Conservation (phyloP, 2,888 invertebrate genomes). For the Coelopa pilipes region DNA sequence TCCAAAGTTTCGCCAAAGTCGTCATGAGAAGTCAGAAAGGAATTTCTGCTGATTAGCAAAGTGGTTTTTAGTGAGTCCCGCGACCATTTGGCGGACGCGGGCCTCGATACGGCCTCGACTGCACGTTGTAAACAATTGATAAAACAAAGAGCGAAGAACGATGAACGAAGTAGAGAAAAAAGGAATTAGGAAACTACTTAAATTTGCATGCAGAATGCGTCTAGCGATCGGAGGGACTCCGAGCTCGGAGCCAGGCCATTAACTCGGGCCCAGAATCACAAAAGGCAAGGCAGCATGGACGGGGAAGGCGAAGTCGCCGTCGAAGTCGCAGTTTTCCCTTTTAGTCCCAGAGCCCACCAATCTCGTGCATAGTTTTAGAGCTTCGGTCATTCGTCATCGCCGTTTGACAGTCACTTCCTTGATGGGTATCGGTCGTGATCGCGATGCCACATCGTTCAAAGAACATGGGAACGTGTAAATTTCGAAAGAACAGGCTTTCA, state of each 20-base stretch:
- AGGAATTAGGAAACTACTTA: neutral
- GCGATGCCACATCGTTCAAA: too few relatives aligned
- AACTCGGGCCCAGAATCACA: slow-evolving; percentile 4
- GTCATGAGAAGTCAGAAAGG: neutral
- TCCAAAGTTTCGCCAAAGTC: too few relatives aligned
- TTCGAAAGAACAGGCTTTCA: too few relatives aligned
- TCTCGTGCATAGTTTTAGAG: neutral
- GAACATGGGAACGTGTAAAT: too few relatives aligned
- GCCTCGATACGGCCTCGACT: too few relatives aligned
- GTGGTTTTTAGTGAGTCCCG: neutral
- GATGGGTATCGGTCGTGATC: too few relatives aligned
- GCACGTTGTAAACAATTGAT: neutral
- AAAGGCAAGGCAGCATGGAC: slow-evolving; percentile 24
- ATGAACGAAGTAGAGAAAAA: neutral
- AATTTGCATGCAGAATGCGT: neutral
- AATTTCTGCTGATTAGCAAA: slow-evolving; percentile 5
- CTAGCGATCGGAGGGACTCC: too few relatives aligned
- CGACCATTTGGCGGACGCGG: neutral
- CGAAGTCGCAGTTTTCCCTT: slow-evolving; percentile 14
- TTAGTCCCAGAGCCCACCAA: too few relatives aligned
- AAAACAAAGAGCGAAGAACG: neutral
- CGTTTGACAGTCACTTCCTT: too few relatives aligned
- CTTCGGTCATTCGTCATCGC: neutral
- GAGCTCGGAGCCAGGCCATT: slow-evolving; percentile 12
- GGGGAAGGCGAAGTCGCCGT: neutral